Conservation (phyloP, 2,888 invertebrate genomes). For the Melipona bicolor region DNA sequence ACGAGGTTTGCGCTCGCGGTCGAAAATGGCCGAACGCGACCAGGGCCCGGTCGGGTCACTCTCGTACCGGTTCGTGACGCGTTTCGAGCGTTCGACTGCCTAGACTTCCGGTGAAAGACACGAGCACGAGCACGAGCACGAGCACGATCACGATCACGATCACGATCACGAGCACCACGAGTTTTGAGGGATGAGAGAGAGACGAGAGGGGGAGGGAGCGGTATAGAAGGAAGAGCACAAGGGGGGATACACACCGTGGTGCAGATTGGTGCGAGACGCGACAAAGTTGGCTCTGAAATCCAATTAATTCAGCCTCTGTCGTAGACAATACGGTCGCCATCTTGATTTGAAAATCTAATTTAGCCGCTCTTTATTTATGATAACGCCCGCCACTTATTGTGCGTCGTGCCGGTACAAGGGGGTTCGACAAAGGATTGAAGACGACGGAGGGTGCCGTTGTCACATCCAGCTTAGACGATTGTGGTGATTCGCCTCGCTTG, state of each 20-base stretch:
- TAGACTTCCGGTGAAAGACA: constrained; percentile 18
- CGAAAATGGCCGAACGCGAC: constrained; percentile 25
- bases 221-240: constrained; percentile 13
- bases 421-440: constrained; percentile 76
- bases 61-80: constrained; percentile 6
- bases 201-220: not conserved
- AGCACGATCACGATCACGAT: too few relatives aligned
- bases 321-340: constrained; percentile 81
- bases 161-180: too few relatives aligned
- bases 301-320: constrained; percentile 80
- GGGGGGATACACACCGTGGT: too few relatives aligned
- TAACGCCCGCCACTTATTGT: constrained; percentile 79
- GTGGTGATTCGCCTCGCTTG: constrained; percentile 7
- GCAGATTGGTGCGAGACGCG: constrained; percentile 68
- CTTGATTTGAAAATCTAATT: constrained; percentile 82
- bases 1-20: constrained; percentile 52
- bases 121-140: too few relatives aligned
- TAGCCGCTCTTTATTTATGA: constrained; percentile 82
- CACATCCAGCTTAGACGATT: constrained; percentile 72
- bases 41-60: constrained; percentile 10
- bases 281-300: constrained; percentile 80
- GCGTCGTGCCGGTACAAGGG: constrained; percentile 64
- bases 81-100: constrained; percentile 36
- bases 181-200: constrained; percentile 1
- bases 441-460: constrained; percentile 74